Evolutionary conservation across 2,888 invertebrate genomes (phyloP), one percentile per base, ranked within the genome.

Genomic region (Tuta absoluta): DNA sequence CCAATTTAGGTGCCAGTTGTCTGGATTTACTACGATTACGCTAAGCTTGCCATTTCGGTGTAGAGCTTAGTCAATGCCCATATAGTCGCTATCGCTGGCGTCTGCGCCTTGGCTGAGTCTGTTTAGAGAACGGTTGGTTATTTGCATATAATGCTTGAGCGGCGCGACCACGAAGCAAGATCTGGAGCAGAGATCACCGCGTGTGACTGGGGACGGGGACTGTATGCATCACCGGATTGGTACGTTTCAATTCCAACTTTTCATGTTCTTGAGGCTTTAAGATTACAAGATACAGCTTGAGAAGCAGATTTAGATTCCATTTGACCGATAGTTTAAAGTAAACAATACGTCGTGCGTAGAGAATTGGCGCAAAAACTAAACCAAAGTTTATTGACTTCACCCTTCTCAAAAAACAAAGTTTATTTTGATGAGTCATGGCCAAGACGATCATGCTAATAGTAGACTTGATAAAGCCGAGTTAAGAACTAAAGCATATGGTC

Each of bases 61-160:
- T 37, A 24, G 37, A 56, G 59, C 58, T 62, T 58, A 48, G 62
- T 53, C 64, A 57, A 66, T 64, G 63, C 56, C 66, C 64, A 45
- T 65, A 23, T 63, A 63, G 37, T 38, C 62, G 45, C 58, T 80
- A 78, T 80, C 84, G 85, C 84, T 82, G 69, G 70, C 76, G 78
- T 81, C 73, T 74, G 66, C 75, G 76, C 77, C 82, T 82, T 82
- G 72, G 79, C 74, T 75, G 68, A 63, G 77, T 14, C 41, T 33
- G 33, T 33, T 41, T 56, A 14, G 56, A 79, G 82, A 84, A 78
- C 69, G 79, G 80, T 71, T 74, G 72, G 75, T 69, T 77, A 87
- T 89, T 89, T 85, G 84, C 87, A 88, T 88, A 89, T 87, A 88
- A 88, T 85, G 83, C 82, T 73, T 75, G 79, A 79, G 79, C 79